Evolutionary conservation across 1,140 invertebrate species (phyloP).

Genomic region (Penaeus japonicus): DNA sequence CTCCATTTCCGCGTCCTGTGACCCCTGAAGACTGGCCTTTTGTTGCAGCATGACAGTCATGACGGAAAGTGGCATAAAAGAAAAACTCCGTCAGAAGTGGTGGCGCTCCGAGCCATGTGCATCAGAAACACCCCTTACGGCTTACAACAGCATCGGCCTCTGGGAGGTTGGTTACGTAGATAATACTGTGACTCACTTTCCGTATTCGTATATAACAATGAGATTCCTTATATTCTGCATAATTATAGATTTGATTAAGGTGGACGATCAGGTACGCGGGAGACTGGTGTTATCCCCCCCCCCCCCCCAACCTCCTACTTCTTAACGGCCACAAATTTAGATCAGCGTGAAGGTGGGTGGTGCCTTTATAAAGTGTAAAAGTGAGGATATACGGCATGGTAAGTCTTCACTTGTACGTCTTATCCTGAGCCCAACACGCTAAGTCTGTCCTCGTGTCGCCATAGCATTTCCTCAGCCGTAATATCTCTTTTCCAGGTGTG

Average conservation of each 20-base stretch:
- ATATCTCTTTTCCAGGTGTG: constrained; percentile 8
- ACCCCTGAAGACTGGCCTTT: background rate
- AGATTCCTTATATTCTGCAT: background rate
- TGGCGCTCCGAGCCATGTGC: constrained; percentile 24
- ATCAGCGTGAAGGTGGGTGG: no score
- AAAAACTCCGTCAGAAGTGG: constrained; percentile 31
- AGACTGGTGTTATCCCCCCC: no score
- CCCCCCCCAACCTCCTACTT: no score
- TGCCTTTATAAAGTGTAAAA: no score
- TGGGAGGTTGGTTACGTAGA: background rate
- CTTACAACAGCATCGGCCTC: constrained; percentile 13
- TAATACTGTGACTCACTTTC: background rate
- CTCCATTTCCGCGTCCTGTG: background rate
- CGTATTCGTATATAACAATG: background rate
- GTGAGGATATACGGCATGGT: no score
- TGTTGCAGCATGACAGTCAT: background rate
- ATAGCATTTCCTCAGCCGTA: background rate
- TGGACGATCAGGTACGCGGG: no score
- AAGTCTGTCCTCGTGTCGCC: background rate
- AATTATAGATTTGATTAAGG: background rate
- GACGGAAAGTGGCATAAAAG: constrained; percentile 26
- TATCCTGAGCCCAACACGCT: no score
- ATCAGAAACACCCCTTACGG: background rate
- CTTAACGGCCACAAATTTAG: no score
- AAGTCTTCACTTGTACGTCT: no score